Conservation (phyloP, 2,888 invertebrate genomes). For the Leucophenga montana region DNA sequence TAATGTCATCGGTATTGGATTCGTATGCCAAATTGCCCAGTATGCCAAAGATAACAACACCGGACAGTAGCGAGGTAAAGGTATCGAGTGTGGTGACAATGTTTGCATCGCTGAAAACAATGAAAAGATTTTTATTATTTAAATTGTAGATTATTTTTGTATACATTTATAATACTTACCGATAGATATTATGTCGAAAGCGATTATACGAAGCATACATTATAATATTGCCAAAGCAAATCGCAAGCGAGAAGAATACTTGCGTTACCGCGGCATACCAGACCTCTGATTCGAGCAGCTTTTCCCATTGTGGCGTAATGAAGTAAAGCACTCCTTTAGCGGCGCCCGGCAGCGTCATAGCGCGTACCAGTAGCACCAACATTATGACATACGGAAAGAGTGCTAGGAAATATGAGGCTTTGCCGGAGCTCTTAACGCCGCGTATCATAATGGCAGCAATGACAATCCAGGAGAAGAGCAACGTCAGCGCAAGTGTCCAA, state of each 20-base stretch:
- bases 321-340: slow-evolving; percentile 79
- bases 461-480: slow-evolving; percentile 75
- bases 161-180: slow-evolving; percentile 67
- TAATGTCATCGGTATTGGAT: slow-evolving; percentile 76
- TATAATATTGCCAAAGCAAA: slow-evolving; percentile 78
- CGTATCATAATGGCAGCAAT: slow-evolving; percentile 75
- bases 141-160: too few relatives aligned
- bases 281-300: slow-evolving; percentile 73
- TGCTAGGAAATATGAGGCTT: slow-evolving; percentile 82
- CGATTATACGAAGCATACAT: slow-evolving; percentile 79
- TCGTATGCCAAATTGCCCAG: slow-evolving; percentile 85
- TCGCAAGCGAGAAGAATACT: slow-evolving; percentile 78
- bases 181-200: slow-evolving; percentile 77
- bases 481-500: slow-evolving; percentile 75
- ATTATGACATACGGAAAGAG: slow-evolving; percentile 80
- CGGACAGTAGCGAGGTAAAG: slow-evolving; percentile 86
- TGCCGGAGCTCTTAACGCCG: slow-evolving; percentile 77
- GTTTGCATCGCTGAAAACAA: slow-evolving; percentile 79
- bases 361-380: slow-evolving; percentile 76
- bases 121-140: too few relatives aligned
- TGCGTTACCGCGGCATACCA: slow-evolving; percentile 80
- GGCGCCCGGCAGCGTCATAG: slow-evolving; percentile 78
- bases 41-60: slow-evolving; percentile 87
- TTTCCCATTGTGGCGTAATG: slow-evolving; percentile 78
- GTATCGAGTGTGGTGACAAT: slow-evolving; percentile 88